Conservation (phyloP, 23 tunicate genomes). For the Diplosoma virens region DNA sequence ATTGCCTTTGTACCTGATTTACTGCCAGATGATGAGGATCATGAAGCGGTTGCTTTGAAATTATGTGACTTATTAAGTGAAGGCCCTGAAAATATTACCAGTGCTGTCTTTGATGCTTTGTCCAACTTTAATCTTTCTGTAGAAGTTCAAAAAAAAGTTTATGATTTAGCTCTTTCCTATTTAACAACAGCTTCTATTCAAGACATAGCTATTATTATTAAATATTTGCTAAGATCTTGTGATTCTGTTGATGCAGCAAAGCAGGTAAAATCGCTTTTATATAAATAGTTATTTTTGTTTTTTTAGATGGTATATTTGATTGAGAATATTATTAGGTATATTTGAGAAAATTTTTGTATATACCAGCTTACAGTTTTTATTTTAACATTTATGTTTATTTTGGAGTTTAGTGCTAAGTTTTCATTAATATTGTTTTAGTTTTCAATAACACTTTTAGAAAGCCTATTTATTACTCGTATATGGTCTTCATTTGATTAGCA, state of each 20-base stretch:
- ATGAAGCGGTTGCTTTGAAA: constrained; percentile 27
- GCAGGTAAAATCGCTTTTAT: too few species aligned
- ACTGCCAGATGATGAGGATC: constrained; percentile 53
- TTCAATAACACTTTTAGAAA: too few species aligned
- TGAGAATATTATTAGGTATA: too few species aligned
- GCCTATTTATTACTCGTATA: too few species aligned
- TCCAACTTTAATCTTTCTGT: constrained; percentile 44
- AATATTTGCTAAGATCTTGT: constrained; percentile 67
- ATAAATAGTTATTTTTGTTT: too few species aligned
- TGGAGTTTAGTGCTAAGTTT: too few species aligned
- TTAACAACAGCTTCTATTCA: constrained; percentile 39
- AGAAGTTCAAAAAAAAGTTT: constrained; percentile 18
- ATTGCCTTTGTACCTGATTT: constrained; percentile 60
- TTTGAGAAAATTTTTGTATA: too few species aligned
- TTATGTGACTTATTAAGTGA: constrained; percentile 46
- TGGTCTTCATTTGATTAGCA: too few species aligned
- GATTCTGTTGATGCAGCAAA: constrained; percentile 34
- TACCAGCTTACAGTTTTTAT: too few species aligned
- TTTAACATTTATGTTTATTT: too few species aligned
- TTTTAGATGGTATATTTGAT: too few species aligned
- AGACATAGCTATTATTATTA: constrained; percentile 55
- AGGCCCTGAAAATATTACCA: constrained; percentile 47
- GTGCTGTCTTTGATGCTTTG: constrained; percentile 71
- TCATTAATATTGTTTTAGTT: too few species aligned
- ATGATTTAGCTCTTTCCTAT: constrained; percentile 41